These are phyloP conservation scores for Darevskia nairensis DNA, from an alignment of 2,797 vertebrate species.

Conservation along the genomic window DNA sequence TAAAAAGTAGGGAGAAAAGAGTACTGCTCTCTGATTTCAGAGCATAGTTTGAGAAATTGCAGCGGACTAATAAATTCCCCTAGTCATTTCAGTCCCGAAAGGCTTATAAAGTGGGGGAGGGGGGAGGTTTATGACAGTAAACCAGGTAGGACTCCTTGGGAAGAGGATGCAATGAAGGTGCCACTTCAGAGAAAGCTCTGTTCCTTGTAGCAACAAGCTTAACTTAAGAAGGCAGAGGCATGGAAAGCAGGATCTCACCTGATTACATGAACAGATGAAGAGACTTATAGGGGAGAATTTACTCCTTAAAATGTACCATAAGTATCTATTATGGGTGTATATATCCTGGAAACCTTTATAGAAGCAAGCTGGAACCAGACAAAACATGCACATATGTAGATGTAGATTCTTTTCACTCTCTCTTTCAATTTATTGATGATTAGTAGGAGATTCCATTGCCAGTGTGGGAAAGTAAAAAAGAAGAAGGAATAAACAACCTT, in stretches of 20 bases:
- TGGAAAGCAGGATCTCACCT: background rate
- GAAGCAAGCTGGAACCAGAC: background rate
- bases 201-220: background rate
- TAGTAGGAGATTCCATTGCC: slow-evolving; percentile 4
- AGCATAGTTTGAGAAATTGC: background rate
- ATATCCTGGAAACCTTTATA: background rate
- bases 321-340: background rate
- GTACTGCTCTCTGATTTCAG: background rate
- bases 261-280: background rate
- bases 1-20: background rate
- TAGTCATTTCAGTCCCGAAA: background rate
- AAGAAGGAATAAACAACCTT: no score
- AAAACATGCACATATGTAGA: background rate
- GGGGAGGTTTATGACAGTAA: background rate
- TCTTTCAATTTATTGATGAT: background rate
- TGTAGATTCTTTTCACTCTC: background rate
- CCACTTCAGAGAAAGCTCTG: background rate
- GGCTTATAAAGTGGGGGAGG: no score
- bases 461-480: background rate
- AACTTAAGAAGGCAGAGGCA: background rate
- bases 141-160: no score
- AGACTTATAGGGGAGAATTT: background rate
- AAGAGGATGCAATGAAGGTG: background rate
- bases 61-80: background rate
- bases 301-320: background rate